Evolutionary conservation across 2,113 vertebrate species (phyloP).

Genomic region (Colaptes auratus): DNA sequence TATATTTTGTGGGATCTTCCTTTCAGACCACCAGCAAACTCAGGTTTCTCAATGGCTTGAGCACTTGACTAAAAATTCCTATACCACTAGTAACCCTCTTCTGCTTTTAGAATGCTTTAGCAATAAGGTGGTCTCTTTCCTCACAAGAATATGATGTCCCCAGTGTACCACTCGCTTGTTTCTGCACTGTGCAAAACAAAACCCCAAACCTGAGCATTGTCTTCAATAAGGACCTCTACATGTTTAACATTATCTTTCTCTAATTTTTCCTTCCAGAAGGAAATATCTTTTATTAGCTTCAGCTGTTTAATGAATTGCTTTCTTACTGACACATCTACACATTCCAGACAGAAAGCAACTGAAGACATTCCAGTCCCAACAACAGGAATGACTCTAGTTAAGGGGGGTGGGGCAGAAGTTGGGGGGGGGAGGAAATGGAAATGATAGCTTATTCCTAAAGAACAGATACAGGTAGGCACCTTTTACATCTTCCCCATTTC

Average conservation of each 20-base stretch:
- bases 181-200: not conserved
- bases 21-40: not conserved
- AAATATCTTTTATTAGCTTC: not conserved
- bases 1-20: not conserved
- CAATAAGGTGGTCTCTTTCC: not conserved
- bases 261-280: not conserved
- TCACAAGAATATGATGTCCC: not conserved
- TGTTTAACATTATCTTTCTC: not conserved
- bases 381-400: not conserved
- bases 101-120: not conserved
- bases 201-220: not conserved
- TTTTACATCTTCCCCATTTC: not conserved
- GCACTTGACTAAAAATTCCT: not conserved
- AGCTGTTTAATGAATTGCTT: not conserved
- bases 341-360: not conserved
- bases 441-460: not conserved
- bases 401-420: not conserved
- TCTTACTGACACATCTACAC: not conserved
- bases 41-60: not conserved
- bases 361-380: not conserved
- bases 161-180: not conserved
- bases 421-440: fast-evolving
- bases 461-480: not conserved
- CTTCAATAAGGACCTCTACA: not conserved
- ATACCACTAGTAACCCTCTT: not conserved